phyloP scores from a whole-genome alignment of 2,888 invertebrate genomes.

The Omphaloscelis lunosa region DNA sequence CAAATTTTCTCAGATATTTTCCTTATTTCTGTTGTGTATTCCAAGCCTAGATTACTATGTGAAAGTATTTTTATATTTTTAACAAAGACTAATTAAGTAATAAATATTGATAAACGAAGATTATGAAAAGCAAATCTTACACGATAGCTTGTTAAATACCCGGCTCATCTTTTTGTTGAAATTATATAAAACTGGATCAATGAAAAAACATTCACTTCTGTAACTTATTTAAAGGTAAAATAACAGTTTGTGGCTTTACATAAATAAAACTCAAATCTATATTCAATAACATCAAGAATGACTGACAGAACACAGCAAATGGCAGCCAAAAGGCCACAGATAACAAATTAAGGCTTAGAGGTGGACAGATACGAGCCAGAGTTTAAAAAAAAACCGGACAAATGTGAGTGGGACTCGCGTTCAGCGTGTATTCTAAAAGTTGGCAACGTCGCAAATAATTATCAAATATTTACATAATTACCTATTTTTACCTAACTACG shows the following conservation, averaged over 20 bases:
- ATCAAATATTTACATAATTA: too few species aligned
- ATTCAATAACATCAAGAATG: constrained; percentile 88
- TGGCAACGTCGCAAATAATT: too few species aligned
- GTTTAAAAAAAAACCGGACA: not conserved
- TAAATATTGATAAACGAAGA: constrained; percentile 61
- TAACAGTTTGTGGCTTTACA: constrained; percentile 58
- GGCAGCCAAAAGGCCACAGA: constrained; percentile 77
- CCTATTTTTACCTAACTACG: too few species aligned
- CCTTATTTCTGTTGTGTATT: constrained; percentile 19
- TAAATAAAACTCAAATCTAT: constrained; percentile 73
- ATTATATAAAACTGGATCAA: constrained; percentile 63
- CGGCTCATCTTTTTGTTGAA: constrained; percentile 72
- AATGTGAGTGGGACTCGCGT: not conserved
- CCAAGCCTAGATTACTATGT: constrained; percentile 1
- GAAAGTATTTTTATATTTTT: constrained; percentile 47
- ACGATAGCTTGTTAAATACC: constrained; percentile 74
- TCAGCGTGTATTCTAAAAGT: too few species aligned
- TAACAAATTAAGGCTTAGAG: constrained; percentile 38
- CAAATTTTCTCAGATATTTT: constrained; percentile 63
- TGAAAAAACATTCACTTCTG: constrained; percentile 67
- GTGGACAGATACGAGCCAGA: not conserved
- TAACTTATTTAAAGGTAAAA: constrained; percentile 65
- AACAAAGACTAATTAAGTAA: constrained; percentile 48
- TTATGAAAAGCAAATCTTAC: constrained; percentile 77
- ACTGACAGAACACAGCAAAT: constrained; percentile 88